Evolutionary conservation across 1,140 invertebrate species (phyloP).

Genomic region (Diorhabda sublineata): DNA sequence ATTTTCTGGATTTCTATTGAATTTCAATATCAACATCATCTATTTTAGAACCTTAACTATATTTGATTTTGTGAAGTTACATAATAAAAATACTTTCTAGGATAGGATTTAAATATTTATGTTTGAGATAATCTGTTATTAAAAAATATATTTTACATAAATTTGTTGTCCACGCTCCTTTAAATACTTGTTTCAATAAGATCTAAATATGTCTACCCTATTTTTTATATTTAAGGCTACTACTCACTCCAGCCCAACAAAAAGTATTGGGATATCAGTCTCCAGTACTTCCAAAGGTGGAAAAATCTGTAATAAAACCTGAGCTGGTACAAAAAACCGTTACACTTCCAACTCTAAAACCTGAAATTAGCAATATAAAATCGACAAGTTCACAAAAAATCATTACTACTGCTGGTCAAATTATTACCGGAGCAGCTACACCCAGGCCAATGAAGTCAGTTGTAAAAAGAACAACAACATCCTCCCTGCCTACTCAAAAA

Average conservation of each 20-base stretch:
- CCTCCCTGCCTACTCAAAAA: constrained; percentile 13
- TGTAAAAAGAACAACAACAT: background rate
- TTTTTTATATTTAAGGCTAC: constrained; percentile 7
- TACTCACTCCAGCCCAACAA: constrained; percentile 56
- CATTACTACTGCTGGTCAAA: constrained; percentile 3
- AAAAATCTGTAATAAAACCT: constrained; percentile 47
- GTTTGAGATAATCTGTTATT: too few species aligned
- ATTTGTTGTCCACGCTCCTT: too few species aligned
- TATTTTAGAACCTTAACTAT: too few species aligned
- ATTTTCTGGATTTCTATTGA: too few species aligned
- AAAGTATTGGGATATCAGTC: constrained; percentile 52
- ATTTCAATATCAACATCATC: too few species aligned
- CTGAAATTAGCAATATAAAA: background rate
- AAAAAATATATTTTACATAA: too few species aligned
- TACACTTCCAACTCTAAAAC: background rate
- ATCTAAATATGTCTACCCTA: too few species aligned
- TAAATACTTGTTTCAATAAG: too few species aligned
- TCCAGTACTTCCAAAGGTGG: constrained; percentile 43
- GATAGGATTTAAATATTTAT: too few species aligned
- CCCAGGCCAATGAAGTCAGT: constrained; percentile 8
- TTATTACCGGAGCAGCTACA: background rate
- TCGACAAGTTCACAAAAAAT: background rate
- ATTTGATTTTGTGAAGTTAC: too few species aligned
- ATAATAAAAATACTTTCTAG: too few species aligned
- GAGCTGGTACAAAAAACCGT: constrained; percentile 22